Percentiles rank a stretch among this genome's conserved stretches.
Conservation (phyloP, 2,888 invertebrate genomes). For the Tenthredo mesomela region DNA sequence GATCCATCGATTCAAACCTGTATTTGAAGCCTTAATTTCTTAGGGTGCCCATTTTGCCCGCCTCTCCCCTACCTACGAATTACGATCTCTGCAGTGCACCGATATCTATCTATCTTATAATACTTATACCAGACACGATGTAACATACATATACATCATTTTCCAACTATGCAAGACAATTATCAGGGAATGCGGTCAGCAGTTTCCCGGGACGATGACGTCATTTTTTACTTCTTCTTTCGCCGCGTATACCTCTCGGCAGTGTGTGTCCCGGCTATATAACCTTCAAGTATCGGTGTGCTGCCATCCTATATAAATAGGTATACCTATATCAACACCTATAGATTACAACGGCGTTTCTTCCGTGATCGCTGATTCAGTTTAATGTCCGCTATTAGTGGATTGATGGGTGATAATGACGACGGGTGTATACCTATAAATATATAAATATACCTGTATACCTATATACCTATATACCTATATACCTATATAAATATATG, state of each 20-base stretch:
- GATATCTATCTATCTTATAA: neutral
- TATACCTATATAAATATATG: too few species aligned
- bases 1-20: too few species aligned
- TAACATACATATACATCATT: conserved; percentile 10
- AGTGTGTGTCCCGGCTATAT: neutral
- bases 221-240: conserved; percentile 57
- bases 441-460: too few species aligned
- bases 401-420: neutral
- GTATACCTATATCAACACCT: neutral
- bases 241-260: neutral
- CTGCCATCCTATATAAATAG: too few species aligned
- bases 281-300: neutral
- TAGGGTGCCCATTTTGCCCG: too few species aligned
- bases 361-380: neutral
- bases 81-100: neutral
- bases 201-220: conserved; percentile 73
- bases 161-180: conserved; percentile 75
- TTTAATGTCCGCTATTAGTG: neutral
- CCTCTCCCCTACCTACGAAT: too few species aligned
- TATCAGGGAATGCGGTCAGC: conserved; percentile 76
- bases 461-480: too few species aligned
- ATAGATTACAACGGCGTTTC: neutral
- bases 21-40: too few species aligned
- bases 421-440: too few species aligned
- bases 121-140: neutral